phyloP scores from a whole-genome alignment of 37 sponge, comb jelly and placozoan species.

The Crambe crambe region DNA sequence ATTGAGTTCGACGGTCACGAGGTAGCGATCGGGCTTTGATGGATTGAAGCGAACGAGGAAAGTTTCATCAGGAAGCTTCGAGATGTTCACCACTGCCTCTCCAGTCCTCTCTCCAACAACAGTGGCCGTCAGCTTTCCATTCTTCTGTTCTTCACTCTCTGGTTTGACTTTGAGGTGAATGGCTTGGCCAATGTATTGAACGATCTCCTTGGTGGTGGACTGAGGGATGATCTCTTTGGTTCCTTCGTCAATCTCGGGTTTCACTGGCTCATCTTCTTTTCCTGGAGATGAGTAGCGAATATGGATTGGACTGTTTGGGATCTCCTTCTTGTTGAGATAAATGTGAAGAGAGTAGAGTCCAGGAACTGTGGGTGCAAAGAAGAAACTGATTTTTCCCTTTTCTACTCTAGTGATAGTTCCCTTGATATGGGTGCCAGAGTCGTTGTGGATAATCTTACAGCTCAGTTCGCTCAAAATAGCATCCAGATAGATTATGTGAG shows the following conservation, averaged over 20 bases:
- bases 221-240: too few species aligned
- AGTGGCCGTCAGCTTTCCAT: constrained; percentile 28
- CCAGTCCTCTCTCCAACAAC: constrained; percentile 57
- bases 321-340: constrained; percentile 9
- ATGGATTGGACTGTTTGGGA: constrained; percentile 34
- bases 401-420: constrained; percentile 44
- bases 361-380: constrained; percentile 38
- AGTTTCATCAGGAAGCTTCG: background rate
- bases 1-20: constrained; percentile 27
- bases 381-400: constrained; percentile 23
- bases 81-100: background rate
- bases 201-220: too few species aligned
- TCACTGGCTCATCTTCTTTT: too few species aligned
- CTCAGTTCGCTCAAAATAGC: constrained; percentile 41
- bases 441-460: constrained; percentile 38
- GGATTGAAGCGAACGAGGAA: constrained; percentile 50
- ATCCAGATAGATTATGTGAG: constrained; percentile 21
- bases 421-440: constrained; percentile 32
- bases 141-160: constrained; percentile 1
- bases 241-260: too few species aligned
- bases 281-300: constrained; percentile 24
- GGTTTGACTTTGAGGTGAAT: constrained; percentile 16
- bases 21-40: constrained; percentile 53
- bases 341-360: constrained; percentile 50
- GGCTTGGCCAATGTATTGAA: constrained; percentile 35